These are phyloP conservation scores for Uropetala carovei DNA, from an alignment of 2,888 invertebrate species.

Conservation along the genomic window DNA sequence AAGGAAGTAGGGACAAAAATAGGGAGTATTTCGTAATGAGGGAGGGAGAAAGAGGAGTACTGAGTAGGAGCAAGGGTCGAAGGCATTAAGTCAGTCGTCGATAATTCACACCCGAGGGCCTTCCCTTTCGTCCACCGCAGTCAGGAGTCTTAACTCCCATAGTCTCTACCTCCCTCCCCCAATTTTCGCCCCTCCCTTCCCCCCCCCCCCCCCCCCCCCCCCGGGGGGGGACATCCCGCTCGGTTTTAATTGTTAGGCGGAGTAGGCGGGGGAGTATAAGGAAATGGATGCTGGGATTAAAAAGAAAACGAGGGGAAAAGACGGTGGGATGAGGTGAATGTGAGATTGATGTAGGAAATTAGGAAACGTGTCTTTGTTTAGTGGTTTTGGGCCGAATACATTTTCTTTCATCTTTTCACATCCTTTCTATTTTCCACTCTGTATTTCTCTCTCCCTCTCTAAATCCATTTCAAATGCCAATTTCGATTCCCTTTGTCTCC, in stretches of 20 bases:
- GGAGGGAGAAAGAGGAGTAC: background rate
- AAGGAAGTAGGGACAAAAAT: background rate
- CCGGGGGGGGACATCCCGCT: background rate
- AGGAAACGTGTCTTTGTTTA: too few species aligned
- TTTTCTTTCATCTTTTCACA: background rate
- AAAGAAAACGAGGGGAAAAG: too few species aligned
- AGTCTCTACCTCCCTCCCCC: background rate
- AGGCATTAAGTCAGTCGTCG: slow-evolving; percentile 19
- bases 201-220: background rate
- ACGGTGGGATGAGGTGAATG: too few species aligned
- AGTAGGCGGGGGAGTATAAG: background rate
- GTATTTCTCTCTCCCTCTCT: background rate
- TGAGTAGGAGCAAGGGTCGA: background rate
- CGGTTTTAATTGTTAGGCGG: background rate
- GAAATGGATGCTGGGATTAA: too few species aligned
- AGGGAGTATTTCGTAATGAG: background rate
- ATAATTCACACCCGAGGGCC: background rate
- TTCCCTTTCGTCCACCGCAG: background rate
- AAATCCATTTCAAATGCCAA: slow-evolving; percentile 30
- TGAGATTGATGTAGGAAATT: too few species aligned
- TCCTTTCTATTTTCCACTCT: too few species aligned
- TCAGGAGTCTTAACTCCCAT: background rate
- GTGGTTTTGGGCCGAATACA: too few species aligned
- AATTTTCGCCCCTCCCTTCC: background rate
- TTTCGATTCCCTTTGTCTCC: background rate